These are phyloP conservation scores for Rhimphoctona megacephalus DNA, from an alignment of 2,888 invertebrate species.

Conservation along the genomic window DNA sequence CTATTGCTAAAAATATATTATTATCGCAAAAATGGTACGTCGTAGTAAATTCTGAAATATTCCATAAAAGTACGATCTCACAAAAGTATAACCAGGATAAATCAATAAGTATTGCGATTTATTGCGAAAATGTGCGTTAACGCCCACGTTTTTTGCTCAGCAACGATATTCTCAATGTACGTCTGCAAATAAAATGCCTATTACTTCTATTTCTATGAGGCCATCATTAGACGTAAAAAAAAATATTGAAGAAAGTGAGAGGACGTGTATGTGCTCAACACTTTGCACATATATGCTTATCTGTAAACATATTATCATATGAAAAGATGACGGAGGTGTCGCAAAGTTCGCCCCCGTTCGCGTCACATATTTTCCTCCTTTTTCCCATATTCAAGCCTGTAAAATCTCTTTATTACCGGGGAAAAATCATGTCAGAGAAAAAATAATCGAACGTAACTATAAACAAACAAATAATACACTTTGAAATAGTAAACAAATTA, in stretches of 20 bases:
- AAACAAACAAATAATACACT: background rate
- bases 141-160: slow-evolving; percentile 22
- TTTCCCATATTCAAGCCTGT: background rate
- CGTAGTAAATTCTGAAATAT: background rate
- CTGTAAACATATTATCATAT: slow-evolving; percentile 41
- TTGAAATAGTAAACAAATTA: background rate
- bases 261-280: slow-evolving; percentile 7
- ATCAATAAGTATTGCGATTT: slow-evolving; percentile 64
- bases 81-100: slow-evolving; percentile 65
- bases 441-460: background rate
- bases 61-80: slow-evolving; percentile 31
- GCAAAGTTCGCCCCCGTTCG: slow-evolving; percentile 32
- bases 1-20: background rate
- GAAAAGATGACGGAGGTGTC: slow-evolving; percentile 63
- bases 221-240: slow-evolving; percentile 35
- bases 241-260: slow-evolving; percentile 56
- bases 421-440: background rate
- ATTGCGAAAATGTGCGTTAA: slow-evolving; percentile 40
- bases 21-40: background rate
- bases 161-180: slow-evolving; percentile 16
- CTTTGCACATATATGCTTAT: background rate
- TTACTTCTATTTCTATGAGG: slow-evolving; percentile 32
- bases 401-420: background rate
- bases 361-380: background rate
- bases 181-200: slow-evolving; percentile 15